Evolutionary conservation across 2,797 vertebrate genomes (phyloP), one percentile per base, ranked within the genome.

Genomic region (Falco berigora): DNA sequence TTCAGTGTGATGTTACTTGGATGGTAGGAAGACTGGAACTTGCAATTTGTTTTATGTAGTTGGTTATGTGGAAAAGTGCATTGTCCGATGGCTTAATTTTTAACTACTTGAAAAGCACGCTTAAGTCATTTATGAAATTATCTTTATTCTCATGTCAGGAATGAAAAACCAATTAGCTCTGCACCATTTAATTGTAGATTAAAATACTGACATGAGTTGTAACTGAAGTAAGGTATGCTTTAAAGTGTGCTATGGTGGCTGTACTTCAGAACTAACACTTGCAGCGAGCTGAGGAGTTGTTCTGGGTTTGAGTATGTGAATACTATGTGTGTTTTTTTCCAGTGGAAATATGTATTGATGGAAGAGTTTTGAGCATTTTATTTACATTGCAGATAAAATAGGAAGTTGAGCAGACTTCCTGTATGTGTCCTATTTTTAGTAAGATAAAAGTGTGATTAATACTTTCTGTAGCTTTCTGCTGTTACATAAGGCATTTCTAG

Each of bases 391-490:
- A 74, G 46, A 75, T 91, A 75, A 66, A 94, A 85, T 66, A 40
- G 49, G 68, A 94, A 88, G 64, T 67, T 89, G 49, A 84, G 50
- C 62, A 90, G 86, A 81, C 76, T 86, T 84, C 28, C n/a, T 94
- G 73, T 87, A 20, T 83, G 11, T 59, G 34, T 25, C 63, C 55
- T 93, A 79, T 90, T 95, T 96, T 96, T 92, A 94, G 80, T 38
- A 50, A 78, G 69, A 78, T 61, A 72, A 56, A 91, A 92, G 52
- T 78, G 62, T 92, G 83, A 81, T 94, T 93, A 96, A 90, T 34
- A 6, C 72, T 94, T 85, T 76, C 42, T 62, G 56, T 89, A 55
- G 87, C 79, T 91, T 91, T 96, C 58, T 90, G 42, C 82, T 88
- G 68, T 96, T 96, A 75, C 5, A 10, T 73, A 92, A 90, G 50